These are phyloP conservation scores for Zaprionus gabonicus DNA, from an alignment of 1,140 invertebrate genomes.

Conservation along the genomic window DNA sequence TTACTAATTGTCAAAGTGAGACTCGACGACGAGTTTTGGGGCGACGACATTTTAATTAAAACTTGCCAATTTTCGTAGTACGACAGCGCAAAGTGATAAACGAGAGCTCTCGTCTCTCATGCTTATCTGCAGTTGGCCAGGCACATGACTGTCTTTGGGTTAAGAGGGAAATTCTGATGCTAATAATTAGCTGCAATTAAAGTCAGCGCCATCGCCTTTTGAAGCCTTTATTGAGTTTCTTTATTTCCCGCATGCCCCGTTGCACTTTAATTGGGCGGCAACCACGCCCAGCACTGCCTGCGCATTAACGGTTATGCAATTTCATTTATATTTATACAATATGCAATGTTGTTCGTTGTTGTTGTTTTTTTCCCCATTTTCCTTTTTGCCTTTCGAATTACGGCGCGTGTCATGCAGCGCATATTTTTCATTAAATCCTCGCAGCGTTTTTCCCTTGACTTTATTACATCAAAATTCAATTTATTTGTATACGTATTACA, in stretches of 20 bases:
- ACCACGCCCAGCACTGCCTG: conserved; percentile 8
- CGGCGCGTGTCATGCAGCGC: background rate
- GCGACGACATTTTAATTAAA: conserved; percentile 79
- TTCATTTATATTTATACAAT: conserved; percentile 30
- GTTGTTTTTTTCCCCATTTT: background rate
- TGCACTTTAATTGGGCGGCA: conserved; percentile 31
- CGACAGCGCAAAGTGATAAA: conserved; percentile 8
- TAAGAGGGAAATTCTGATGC: conserved; percentile 10
- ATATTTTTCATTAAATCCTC: conserved; percentile 62
- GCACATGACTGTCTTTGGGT: background rate
- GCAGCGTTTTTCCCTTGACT: conserved; percentile 54
- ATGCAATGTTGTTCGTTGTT: conserved; percentile 10
- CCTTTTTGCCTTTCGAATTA: conserved; percentile 11
- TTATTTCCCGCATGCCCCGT: background rate
- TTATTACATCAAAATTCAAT: conserved; percentile 72
- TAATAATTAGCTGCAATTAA: conserved; percentile 25
- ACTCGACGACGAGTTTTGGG: conserved; percentile 24
- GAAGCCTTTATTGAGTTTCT: conserved; percentile 1
- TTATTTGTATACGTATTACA: conserved; percentile 26
- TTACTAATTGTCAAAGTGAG: conserved; percentile 64
- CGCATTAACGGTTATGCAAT: conserved; percentile 25
- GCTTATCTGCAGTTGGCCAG: background rate
- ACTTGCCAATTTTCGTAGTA: conserved; percentile 49
- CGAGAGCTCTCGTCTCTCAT: background rate
- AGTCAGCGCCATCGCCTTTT: background rate